Evolutionary conservation across 1,140 invertebrate genomes (phyloP).

Genomic region (Drosophila melanica): DNA sequence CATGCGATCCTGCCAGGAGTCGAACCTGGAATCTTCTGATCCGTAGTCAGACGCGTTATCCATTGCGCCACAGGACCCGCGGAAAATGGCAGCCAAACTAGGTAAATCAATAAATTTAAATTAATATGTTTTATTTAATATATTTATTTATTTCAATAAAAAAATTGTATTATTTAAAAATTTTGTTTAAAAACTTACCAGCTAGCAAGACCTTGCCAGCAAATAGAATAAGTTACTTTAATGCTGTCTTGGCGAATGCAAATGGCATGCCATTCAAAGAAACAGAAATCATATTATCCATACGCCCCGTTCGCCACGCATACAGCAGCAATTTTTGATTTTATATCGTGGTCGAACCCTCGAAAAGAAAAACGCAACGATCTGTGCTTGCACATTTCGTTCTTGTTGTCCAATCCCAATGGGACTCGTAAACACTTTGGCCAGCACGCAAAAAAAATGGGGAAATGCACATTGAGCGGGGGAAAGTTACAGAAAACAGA

Average conservation of each 20-base stretch:
- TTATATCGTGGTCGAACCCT: constrained; percentile 53
- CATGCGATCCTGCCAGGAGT: constrained; percentile 88
- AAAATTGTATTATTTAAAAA: background rate
- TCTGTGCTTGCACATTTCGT: constrained; percentile 76
- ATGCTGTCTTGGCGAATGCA: constrained; percentile 42
- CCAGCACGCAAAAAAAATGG: constrained; percentile 35
- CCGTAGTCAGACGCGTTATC: constrained; percentile 90
- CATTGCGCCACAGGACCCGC: constrained; percentile 89
- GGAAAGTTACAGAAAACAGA: constrained; percentile 43
- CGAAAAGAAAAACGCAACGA: constrained; percentile 49
- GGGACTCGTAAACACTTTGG: constrained; percentile 76
- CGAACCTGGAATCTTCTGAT: constrained; percentile 90
- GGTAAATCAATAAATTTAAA: too few relatives aligned
- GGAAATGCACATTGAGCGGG: constrained; percentile 43
- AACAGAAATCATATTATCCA: constrained; percentile 74
- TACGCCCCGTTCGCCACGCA: constrained; percentile 42
- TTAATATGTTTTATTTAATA: too few relatives aligned
- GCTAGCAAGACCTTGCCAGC: constrained; percentile 35
- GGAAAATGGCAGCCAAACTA: too few relatives aligned
- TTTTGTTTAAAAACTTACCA: background rate
- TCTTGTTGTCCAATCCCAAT: constrained; percentile 66
- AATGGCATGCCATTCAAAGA: constrained; percentile 58
- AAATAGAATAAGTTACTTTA: constrained; percentile 44
- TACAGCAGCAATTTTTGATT: constrained; percentile 68
- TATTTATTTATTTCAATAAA: too few relatives aligned